phyloP scores from a whole-genome alignment of 1,140 invertebrate genomes.

The Drosophila navojoa region DNA sequence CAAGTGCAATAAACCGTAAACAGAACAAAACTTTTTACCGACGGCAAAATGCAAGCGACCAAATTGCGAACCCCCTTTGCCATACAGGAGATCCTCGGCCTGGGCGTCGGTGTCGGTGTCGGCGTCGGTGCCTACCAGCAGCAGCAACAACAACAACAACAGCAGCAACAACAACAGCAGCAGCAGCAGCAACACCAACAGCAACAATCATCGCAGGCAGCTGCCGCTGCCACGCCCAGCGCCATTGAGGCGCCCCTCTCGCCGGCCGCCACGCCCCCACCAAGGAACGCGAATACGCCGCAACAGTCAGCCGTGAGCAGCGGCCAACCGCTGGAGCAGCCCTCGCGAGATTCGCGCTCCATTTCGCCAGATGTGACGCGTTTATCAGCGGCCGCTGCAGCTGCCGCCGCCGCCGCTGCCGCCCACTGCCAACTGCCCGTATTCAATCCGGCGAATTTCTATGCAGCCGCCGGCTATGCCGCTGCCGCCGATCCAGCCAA shows the following conservation, averaged over 20 bases:
- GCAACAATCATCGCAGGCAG: conserved; percentile 40
- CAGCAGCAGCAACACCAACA: conserved; percentile 48
- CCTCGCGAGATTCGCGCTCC: conserved; percentile 68
- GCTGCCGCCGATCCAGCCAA: conserved; percentile 69
- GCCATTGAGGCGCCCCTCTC: conserved; percentile 61
- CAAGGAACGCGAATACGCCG: conserved; percentile 59
- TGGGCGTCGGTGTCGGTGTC: conserved; percentile 86
- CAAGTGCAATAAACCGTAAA: conserved; percentile 43
- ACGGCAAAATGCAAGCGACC: conserved; percentile 82
- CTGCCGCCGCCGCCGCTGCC: conserved; percentile 75
- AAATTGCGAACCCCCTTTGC: conserved; percentile 92
- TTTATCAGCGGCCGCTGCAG: conserved; percentile 72
- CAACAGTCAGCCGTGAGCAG: conserved; percentile 44
- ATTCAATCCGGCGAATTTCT: conserved; percentile 83
- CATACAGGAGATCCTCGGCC: conserved; percentile 94
- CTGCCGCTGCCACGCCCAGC: conserved; percentile 63
- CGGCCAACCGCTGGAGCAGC: conserved; percentile 41
- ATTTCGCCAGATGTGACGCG: conserved; percentile 77
- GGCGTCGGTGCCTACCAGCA: conserved; percentile 61
- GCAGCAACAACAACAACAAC: conserved; percentile 47
- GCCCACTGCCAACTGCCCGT: conserved; percentile 82
- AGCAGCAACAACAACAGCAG: conserved; percentile 57
- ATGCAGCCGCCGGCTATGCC: conserved; percentile 80
- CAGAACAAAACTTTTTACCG: conserved; percentile 35
- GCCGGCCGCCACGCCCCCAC: conserved; percentile 68